These are phyloP conservation scores for Marisa cornuarietis DNA, from an alignment of 1,140 invertebrate species.

Conservation along the genomic window DNA sequence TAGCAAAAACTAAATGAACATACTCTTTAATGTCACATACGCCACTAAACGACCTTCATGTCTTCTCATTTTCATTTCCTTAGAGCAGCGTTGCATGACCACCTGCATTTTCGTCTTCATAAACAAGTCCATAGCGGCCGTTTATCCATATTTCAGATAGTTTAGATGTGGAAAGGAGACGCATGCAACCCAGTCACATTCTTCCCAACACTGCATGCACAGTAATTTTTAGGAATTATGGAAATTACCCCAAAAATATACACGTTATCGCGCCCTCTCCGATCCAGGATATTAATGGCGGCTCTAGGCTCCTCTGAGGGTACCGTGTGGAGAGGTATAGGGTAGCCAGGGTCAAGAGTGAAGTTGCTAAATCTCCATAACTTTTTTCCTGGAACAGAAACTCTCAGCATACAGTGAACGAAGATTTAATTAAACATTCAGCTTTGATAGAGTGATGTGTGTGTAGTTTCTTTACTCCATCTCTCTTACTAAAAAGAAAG, in stretches of 20 bases:
- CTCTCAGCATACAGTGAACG: too few relatives aligned
- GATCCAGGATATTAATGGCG: conserved; percentile 28
- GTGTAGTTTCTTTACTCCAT: too few relatives aligned
- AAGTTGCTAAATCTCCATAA: conserved; percentile 42
- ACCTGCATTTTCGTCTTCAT: neutral
- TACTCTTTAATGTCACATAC: neutral
- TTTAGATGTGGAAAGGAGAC: neutral
- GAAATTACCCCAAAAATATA: conserved; percentile 35
- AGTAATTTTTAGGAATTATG: too few relatives aligned
- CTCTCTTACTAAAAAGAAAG: too few relatives aligned
- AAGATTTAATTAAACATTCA: too few relatives aligned
- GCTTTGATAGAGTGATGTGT: too few relatives aligned
- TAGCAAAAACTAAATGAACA: too few relatives aligned
- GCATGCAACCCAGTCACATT: neutral
- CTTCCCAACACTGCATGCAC: neutral
- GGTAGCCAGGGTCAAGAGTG: conserved; percentile 37
- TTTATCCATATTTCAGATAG: neutral
- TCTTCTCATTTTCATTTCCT: neutral
- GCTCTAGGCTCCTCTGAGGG: conserved; percentile 30
- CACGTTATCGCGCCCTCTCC: conserved; percentile 30
- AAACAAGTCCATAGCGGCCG: neutral
- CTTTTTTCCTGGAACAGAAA: conserved; percentile 24
- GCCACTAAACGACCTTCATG: neutral
- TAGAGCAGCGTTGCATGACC: neutral
- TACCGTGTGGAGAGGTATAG: conserved; percentile 13